phyloP scores from a whole-genome alignment of 2,113 vertebrate species.

The Pygoscelis antarcticus region DNA sequence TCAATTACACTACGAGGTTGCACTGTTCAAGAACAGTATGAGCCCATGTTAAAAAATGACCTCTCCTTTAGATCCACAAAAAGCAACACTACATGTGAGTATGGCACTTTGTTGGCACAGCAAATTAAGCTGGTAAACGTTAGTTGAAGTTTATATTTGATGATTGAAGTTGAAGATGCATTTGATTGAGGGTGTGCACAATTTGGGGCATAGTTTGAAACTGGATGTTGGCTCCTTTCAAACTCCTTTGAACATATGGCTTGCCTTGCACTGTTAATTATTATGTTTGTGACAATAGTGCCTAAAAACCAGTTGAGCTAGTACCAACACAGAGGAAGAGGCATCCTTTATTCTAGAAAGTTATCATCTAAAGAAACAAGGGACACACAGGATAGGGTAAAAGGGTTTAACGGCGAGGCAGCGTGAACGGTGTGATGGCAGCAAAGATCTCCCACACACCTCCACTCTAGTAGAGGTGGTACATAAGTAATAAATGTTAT shows the following conservation, averaged over 20 bases:
- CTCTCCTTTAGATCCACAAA: not conserved
- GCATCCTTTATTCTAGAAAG: not conserved
- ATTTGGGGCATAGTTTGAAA: not conserved
- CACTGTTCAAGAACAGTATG: not conserved
- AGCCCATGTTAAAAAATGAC: not conserved
- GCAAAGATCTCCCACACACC: not conserved
- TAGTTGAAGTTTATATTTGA: not conserved
- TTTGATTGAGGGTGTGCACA: not conserved
- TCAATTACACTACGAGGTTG: accelerated
- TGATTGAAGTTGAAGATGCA: not conserved
- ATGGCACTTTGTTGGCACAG: not conserved
- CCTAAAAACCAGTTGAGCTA: not conserved
- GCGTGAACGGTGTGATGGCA: not conserved
- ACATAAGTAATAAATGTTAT: not conserved
- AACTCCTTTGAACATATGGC: not conserved
- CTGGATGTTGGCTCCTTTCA: not conserved
- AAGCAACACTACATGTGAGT: not conserved
- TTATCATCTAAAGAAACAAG: not conserved
- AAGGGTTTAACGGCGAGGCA: not conserved
- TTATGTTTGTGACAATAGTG: not conserved
- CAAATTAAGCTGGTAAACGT: not conserved
- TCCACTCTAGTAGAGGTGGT: not conserved
- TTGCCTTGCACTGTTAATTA: not conserved
- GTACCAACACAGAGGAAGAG: not conserved
- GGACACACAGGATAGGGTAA: not conserved